A percentile compares a stretch with the other conserved stretches of the same genome.
Evolutionary conservation across 1,140 invertebrate genomes (phyloP).

Genomic region (Sarcophaga peregrina): DNA sequence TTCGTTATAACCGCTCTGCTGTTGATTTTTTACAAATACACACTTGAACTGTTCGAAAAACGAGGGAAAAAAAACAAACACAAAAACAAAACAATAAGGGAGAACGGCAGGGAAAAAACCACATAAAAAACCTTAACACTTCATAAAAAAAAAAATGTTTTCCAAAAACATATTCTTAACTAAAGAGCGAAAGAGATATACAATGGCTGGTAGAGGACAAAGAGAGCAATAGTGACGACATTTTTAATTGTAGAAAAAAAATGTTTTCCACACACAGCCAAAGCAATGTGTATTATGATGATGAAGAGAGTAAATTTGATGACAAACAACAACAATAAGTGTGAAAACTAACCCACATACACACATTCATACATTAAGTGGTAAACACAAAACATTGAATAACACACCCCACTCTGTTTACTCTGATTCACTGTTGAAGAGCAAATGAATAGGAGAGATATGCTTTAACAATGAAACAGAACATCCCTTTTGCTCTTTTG

Average conservation of each 20-base stretch:
- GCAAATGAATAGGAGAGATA: background rate
- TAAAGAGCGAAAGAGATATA: background rate
- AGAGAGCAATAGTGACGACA: conserved; percentile 58
- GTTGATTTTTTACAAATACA: background rate
- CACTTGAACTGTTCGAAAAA: background rate
- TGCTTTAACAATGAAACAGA: background rate
- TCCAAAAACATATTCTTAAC: background rate
- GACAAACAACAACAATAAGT: background rate
- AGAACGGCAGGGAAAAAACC: conserved; percentile 56
- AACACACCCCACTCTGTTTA: background rate
- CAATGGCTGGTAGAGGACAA: background rate
- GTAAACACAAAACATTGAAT: background rate
- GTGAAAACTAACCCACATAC: background rate
- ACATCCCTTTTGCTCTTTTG: background rate
- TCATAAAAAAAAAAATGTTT: conserved; percentile 58
- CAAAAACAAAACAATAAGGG: background rate
- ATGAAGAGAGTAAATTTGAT: background rate
- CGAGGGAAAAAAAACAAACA: background rate
- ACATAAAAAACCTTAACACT: conserved; percentile 65
- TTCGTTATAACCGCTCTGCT: background rate
- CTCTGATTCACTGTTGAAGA: no score
- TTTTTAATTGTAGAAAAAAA: conserved; percentile 67
- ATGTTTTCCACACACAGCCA: conserved; percentile 52
- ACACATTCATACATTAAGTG: no score
- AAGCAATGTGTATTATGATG: background rate